Evolutionary conservation across 2,113 vertebrate genomes (phyloP).

Genomic region (Vombatus ursinus): DNA sequence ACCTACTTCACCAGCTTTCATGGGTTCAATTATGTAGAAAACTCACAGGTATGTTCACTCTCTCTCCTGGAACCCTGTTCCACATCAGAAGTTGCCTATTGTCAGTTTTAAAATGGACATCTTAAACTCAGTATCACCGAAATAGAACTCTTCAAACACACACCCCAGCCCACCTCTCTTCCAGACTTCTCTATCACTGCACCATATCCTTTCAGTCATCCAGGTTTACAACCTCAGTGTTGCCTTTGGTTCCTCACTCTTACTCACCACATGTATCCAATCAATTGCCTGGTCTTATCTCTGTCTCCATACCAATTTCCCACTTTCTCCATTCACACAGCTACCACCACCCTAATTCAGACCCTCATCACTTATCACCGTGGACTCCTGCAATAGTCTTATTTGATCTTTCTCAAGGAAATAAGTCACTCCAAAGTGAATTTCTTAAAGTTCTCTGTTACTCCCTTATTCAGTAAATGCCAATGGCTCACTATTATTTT

Average conservation of each 20-base stretch:
- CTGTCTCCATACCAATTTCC: background rate
- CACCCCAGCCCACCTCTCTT: background rate
- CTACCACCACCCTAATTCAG: background rate
- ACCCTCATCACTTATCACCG: background rate
- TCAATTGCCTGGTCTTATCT: background rate
- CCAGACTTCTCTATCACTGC: background rate
- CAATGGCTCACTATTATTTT: background rate
- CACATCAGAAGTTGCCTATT: too few relatives aligned
- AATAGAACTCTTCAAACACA: background rate
- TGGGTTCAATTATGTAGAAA: too few relatives aligned
- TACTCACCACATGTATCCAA: background rate
- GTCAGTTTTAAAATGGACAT: background rate
- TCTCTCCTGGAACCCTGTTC: background rate
- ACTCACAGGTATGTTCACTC: background rate
- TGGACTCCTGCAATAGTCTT: background rate
- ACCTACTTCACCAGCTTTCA: background rate
- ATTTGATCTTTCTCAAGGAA: background rate
- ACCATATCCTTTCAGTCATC: background rate
- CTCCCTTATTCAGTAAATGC: background rate
- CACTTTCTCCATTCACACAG: background rate
- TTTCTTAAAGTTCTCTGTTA: background rate
- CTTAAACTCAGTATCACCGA: background rate
- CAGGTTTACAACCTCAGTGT: background rate
- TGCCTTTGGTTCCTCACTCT: background rate
- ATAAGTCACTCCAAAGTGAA: background rate